Evolutionary conservation across 2,888 invertebrate species (phyloP), one percentile per base, ranked within the genome.

Genomic region (Enoplolaimus lenunculus): DNA sequence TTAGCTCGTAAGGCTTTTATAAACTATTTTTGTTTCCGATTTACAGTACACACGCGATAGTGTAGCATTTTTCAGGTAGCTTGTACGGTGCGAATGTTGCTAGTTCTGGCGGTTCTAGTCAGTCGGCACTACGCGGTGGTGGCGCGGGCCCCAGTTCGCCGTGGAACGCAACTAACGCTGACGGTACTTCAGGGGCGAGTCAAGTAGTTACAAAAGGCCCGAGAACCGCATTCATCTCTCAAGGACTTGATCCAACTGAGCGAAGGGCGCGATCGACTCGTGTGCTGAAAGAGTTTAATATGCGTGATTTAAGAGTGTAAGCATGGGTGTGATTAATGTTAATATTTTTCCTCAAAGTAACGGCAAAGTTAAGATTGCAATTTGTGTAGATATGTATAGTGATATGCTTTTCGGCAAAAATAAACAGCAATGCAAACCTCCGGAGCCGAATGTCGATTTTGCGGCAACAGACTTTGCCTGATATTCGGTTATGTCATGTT

Each of bases 161-260:
- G n/a, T n/a, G 21, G 21, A 30, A 21, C 65, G 65, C 35, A 34
- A 34, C n/a, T n/a, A 26, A 64, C 65, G 65, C n/a, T 30, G 68
- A 90, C 91, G 90, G 87, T 88, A 75, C 88, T 88, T 0, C 80
- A 82, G 29, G 76, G 82, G 68, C 80, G 83, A 16, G 78, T 73
- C 73, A 78, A 75, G 72, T n/a, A 74, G 77, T 65, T 78, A 60
- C n/a, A n/a, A n/a, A n/a, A n/a, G n/a, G n/a, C 71, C 72, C 64
- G 66, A 70, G 2, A 3, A 35, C 28, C 28, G 67, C 67, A 64
- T n/a, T n/a, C 67, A 26, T 68, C 68, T 3, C 28, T 29, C n/a
- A n/a, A n/a, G 69, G n/a, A 3, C 21, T 7, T 29, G 69, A 26
- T 26, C 62, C 67, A 64, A 65, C 68, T 13, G 67, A 26, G 30